Evolutionary conservation across 2,888 invertebrate genomes (phyloP), one percentile per base, ranked within the genome.

Genomic region (Cepaea hortensis): DNA sequence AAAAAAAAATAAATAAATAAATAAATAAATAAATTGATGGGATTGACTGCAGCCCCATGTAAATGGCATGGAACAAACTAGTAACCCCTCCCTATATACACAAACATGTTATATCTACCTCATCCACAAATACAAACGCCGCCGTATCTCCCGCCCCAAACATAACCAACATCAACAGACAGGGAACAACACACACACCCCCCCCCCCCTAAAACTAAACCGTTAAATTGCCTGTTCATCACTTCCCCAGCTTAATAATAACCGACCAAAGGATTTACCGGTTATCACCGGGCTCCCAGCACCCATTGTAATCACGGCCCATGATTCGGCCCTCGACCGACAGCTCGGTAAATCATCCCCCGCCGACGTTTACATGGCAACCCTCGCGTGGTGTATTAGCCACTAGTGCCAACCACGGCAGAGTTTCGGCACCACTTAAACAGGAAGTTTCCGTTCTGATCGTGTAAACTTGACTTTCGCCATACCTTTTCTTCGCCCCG

Each of bases 361-460:
- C 75, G 75, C 15, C 48, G 75, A 75, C 46, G 18, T 75, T 75
- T 75, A 75, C 75, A 75, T 48, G 75, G 75, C 48, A 75, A 75
- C 75, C 35, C 11, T 46, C 3, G 75, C 75, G 75, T 48, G 48
- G 46, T 46, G 75, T 75, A 75, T 75, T 75, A 48, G 75, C 75
- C 15, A 13, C 11, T 48, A 75, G 75, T 75, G 75, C 46, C 48
- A 75, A 75, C 75, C 9, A 18, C 13, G 48, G 75, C 75, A 3
- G 48, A 48, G 46, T 48, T 75, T 9, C 75, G 46, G 75, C 75
- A 75, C 23, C 72, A 23, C 23, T n/a, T 35, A 72, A 9, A n/a
- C 72, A 72, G 23, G 23, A 72, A n/a, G 23, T 23, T 9, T 72
- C n/a, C 68, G 55, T 55, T 55, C 55, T 55, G 55, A 55, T 55